Conservation (phyloP, 2,113 vertebrate species). For the Rhinolophus ferrumequinum region DNA sequence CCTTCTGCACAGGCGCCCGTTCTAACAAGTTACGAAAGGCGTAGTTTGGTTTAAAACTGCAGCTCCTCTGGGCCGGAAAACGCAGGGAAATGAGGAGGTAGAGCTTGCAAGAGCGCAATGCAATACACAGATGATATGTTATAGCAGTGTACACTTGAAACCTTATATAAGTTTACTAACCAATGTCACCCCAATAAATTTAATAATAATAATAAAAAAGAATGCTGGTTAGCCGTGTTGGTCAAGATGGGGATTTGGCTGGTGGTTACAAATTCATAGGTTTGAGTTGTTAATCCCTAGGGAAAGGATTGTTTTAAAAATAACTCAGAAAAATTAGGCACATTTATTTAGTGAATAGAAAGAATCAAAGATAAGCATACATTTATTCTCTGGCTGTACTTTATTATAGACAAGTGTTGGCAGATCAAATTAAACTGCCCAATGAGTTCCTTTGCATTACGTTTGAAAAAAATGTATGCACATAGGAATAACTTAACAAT, state of each 20-base stretch:
- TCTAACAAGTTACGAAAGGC: neutral
- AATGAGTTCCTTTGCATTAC: neutral
- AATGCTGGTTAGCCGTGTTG: neutral
- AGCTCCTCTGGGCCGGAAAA: neutral
- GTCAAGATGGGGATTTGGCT: neutral
- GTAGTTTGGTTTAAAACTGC: neutral
- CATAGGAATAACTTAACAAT: neutral
- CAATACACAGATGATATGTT: too few species aligned
- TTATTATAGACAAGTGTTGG: neutral
- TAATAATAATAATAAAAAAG: too few species aligned
- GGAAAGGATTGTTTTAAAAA: neutral
- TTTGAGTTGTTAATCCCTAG: neutral
- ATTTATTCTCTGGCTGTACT: neutral
- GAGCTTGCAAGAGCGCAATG: neutral
- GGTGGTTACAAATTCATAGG: neutral
- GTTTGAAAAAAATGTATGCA: neutral
- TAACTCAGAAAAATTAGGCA: neutral
- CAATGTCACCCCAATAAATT: too few species aligned
- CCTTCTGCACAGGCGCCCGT: neutral
- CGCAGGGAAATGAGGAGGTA: neutral
- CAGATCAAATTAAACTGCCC: neutral
- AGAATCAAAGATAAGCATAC: neutral
- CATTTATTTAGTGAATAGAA: neutral
- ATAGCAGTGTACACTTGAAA: too few species aligned
- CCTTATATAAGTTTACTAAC: too few species aligned